phyloP scores from a whole-genome alignment of 2,797 vertebrate genomes.

The Bufotes viridis region DNA sequence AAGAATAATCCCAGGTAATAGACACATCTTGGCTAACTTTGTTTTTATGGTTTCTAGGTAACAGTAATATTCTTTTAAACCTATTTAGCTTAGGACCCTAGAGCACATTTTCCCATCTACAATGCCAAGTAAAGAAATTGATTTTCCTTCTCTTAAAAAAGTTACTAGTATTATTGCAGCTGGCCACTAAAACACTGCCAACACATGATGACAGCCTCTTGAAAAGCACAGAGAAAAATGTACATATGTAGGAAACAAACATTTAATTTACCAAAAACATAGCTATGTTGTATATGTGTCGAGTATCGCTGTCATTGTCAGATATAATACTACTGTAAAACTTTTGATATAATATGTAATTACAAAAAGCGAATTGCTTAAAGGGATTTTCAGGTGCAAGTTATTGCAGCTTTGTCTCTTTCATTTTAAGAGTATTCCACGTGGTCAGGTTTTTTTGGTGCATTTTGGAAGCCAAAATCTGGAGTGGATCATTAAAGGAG shows the following conservation, averaged over 20 bases:
- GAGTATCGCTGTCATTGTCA: not conserved
- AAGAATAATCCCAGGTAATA: conserved; percentile 30
- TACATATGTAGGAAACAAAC: conserved; percentile 23
- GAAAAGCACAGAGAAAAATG: conserved; percentile 16
- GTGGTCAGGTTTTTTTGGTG: too few species aligned
- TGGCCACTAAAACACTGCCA: conserved; percentile 42
- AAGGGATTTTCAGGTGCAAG: too few species aligned
- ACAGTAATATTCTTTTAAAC: conserved; percentile 57
- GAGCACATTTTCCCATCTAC: conserved; percentile 40
- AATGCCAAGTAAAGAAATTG: conserved; percentile 57
- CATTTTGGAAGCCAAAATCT: too few species aligned
- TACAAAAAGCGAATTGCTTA: not conserved
- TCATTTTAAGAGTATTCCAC: too few species aligned
- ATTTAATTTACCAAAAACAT: conserved; percentile 37
- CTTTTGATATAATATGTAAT: not conserved
- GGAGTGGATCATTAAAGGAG: too few species aligned
- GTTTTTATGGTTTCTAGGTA: conserved; percentile 57
- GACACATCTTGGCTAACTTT: conserved; percentile 19
- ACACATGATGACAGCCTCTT: conserved; percentile 38
- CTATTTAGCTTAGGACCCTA: conserved; percentile 9
- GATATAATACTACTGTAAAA: not conserved
- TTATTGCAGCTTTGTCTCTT: too few species aligned
- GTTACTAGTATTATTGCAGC: conserved; percentile 60
- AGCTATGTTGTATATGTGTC: not conserved
- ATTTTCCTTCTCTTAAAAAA: conserved; percentile 56